phyloP scores from a whole-genome alignment of 2,113 vertebrate genomes.

The Anguilla rostrata region DNA sequence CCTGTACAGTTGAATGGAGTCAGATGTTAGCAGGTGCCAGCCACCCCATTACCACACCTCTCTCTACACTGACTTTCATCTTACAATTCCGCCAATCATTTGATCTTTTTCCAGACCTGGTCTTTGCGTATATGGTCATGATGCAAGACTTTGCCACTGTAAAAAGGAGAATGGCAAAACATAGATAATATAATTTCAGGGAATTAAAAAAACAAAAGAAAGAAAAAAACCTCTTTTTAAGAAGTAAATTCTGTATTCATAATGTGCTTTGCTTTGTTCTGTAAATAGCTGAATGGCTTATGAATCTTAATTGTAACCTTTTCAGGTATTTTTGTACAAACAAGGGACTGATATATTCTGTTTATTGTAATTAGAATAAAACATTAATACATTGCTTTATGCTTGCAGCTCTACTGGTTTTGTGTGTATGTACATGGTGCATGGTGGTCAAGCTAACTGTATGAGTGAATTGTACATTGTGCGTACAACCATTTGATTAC shows the following conservation, averaged over 20 bases:
- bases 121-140: constrained; percentile 70
- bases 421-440: constrained; percentile 18
- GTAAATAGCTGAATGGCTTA: constrained; percentile 89
- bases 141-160: constrained; percentile 73
- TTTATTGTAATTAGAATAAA: constrained; percentile 98
- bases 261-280: constrained; percentile 85
- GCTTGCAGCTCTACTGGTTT: constrained; percentile 58
- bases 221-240: constrained; percentile 61
- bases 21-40: constrained; percentile 74
- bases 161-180: constrained; percentile 65
- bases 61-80: constrained; percentile 71
- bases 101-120: constrained; percentile 56
- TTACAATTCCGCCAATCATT: constrained; percentile 66
- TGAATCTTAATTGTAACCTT: constrained; percentile 91
- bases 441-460: not conserved
- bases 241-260: constrained; percentile 78
- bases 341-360: constrained; percentile 94
- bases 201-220: constrained; percentile 69
- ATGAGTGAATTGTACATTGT: not conserved
- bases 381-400: constrained; percentile 89
- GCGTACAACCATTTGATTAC: too few species aligned
- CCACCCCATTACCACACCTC: constrained; percentile 64
- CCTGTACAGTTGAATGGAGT: constrained; percentile 59
- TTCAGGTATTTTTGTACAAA: constrained; percentile 99
- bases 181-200: constrained; percentile 74